These are phyloP conservation scores for Scaeva pyrastri DNA, from an alignment of 2,888 invertebrate genomes.

Conservation along the genomic window DNA sequence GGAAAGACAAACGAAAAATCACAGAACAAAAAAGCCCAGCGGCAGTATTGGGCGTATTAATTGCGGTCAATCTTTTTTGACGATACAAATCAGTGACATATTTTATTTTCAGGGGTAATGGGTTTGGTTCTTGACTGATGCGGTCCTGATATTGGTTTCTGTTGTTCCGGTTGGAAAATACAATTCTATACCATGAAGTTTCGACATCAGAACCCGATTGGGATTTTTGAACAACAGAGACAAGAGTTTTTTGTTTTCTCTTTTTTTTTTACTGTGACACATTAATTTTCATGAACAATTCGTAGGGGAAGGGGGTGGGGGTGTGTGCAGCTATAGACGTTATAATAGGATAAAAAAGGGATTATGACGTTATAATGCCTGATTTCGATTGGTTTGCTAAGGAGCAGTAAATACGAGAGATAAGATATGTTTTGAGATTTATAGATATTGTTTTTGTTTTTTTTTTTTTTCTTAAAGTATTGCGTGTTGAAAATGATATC, in stretches of 20 bases:
- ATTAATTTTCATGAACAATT: constrained; percentile 54
- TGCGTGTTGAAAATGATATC: background rate
- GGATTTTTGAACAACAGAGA: constrained; percentile 17
- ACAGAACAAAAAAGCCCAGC: constrained; percentile 18
- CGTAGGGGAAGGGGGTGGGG: background rate
- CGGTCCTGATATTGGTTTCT: constrained; percentile 14
- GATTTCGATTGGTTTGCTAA: constrained; percentile 9
- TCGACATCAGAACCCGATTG: constrained; percentile 2
- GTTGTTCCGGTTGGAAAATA: background rate
- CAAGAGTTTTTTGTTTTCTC: constrained; percentile 17
- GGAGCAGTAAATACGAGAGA: background rate
- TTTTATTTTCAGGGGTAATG: constrained; percentile 47
- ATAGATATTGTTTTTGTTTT: background rate
- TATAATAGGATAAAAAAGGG: constrained; percentile 23
- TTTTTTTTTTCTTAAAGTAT: background rate
- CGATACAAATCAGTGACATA: constrained; percentile 70
- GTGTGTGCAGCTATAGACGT: background rate
- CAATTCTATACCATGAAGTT: constrained; percentile 18
- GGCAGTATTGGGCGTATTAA: constrained; percentile 55
- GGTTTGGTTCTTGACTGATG: background rate
- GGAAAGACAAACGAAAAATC: background rate
- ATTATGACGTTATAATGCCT: constrained; percentile 29
- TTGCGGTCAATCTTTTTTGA: constrained; percentile 71
- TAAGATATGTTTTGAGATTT: background rate
- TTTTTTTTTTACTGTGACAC: constrained; percentile 5